These are phyloP conservation scores for Denticeps clupeoides DNA, from an alignment of 2,797 vertebrate species.

Conservation along the genomic window DNA sequence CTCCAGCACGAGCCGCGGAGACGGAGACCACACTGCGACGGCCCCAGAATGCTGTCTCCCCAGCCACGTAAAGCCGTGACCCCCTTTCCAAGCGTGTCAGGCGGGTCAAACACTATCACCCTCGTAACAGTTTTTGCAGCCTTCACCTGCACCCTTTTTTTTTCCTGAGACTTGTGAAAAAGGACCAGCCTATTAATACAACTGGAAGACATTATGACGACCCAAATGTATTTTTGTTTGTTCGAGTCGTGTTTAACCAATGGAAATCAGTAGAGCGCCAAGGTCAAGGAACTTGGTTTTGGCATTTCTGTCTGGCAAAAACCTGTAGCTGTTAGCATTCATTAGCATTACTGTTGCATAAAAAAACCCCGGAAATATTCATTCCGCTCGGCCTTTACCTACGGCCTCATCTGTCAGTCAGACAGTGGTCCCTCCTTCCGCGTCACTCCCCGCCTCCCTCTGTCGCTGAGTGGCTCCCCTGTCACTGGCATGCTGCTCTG, in stretches of 20 bases:
- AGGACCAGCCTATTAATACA: slow-evolving; percentile 41
- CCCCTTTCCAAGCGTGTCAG: slow-evolving; percentile 55
- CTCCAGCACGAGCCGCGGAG: too few species aligned
- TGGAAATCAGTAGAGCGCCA: slow-evolving; percentile 48
- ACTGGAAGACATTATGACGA: slow-evolving; percentile 44
- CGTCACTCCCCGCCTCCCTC: slow-evolving; percentile 21
- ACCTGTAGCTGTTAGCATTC: too few species aligned
- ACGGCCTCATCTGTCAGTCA: slow-evolving; percentile 16
- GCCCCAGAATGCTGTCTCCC: slow-evolving; percentile 7
- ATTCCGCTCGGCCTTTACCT: not conserved
- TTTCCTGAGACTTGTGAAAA: slow-evolving; percentile 51
- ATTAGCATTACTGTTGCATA: too few species aligned
- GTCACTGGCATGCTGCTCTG: slow-evolving; percentile 53
- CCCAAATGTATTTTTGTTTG: slow-evolving; percentile 34
- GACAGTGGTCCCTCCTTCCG: too few species aligned
- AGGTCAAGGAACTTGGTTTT: slow-evolving; percentile 24
- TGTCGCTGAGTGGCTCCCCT: slow-evolving; percentile 22
- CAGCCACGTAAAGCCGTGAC: slow-evolving; percentile 26
- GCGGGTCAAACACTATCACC: slow-evolving; percentile 53
- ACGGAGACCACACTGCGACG: slow-evolving; percentile 1
- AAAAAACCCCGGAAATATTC: too few species aligned
- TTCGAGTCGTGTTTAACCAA: slow-evolving; percentile 48
- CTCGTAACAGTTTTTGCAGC: slow-evolving; percentile 45
- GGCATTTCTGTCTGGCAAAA: slow-evolving; percentile 30
- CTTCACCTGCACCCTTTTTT: slow-evolving; percentile 38